phyloP scores from a whole-genome alignment of 2,888 invertebrate genomes.

The Odontomyia ornata region DNA sequence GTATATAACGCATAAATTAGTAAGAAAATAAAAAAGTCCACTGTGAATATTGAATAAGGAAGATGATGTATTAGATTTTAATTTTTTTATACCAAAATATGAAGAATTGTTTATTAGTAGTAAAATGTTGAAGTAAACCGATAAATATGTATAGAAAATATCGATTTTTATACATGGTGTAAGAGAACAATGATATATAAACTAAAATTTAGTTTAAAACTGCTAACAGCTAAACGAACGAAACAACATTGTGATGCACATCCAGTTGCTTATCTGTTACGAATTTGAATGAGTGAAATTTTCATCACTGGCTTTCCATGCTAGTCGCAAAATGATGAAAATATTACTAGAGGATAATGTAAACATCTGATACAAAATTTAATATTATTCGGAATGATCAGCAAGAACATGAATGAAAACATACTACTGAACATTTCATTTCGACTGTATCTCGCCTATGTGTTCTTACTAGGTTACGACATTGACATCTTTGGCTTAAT shows the following conservation, averaged over 20 bases:
- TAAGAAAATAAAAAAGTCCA: constrained; percentile 43
- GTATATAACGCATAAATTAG: constrained; percentile 45
- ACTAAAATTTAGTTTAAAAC: constrained; percentile 10
- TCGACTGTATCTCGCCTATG: neutral
- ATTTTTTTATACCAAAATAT: constrained; percentile 50
- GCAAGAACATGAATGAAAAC: no score
- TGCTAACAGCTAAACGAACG: constrained; percentile 4
- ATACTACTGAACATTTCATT: neutral
- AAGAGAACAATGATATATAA: constrained; percentile 38
- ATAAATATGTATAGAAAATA: constrained; percentile 24
- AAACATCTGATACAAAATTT: no score
- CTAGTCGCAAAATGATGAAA: no score
- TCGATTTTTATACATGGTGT: constrained; percentile 36
- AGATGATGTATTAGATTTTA: constrained; percentile 49
- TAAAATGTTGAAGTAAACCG: constrained; percentile 42
- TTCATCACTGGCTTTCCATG: no score
- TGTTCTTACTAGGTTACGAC: neutral
- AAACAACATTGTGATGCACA: neutral
- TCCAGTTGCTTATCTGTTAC: constrained; percentile 6
- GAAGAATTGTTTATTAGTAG: constrained; percentile 47
- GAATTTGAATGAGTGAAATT: neutral
- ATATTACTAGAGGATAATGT: no score
- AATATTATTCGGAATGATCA: no score
- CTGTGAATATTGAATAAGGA: constrained; percentile 47
- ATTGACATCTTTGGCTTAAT: neutral